A percentile compares a stretch with the other conserved stretches of the same genome.
Evolutionary conservation across 2,888 invertebrate species (phyloP).

Genomic region (Drepanosiphum platanoidis): DNA sequence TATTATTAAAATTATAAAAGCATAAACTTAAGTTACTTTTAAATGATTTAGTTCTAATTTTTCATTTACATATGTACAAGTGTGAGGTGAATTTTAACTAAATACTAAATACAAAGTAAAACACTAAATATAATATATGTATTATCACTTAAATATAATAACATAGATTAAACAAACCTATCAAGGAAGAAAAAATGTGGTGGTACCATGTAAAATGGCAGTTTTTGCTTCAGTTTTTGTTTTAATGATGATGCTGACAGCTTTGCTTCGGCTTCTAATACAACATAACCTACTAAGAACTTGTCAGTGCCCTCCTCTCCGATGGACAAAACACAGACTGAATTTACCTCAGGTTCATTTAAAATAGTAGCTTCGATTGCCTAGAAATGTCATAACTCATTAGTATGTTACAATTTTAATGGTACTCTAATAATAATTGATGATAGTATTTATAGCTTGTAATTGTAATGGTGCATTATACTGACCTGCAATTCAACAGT

Average conservation of each 20-base stretch:
- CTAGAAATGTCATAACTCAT: no score
- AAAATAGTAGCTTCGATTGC: conserved; percentile 65
- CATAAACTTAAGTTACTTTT: no score
- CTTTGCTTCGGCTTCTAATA: conserved; percentile 61
- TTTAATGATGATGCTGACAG: conserved; percentile 63
- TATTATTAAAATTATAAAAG: no score
- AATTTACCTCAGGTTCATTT: conserved; percentile 64
- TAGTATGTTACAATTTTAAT: no score
- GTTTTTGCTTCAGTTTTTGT: conserved; percentile 64
- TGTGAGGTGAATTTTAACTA: no score
- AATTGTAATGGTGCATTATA: not conserved
- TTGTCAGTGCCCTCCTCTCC: conserved; percentile 65
- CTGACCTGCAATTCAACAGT: conserved; percentile 65
- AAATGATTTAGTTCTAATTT: no score
- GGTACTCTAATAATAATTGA: no score
- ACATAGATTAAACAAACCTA: conserved; percentile 62
- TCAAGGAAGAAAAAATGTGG: conserved; percentile 65
- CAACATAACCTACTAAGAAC: conserved; percentile 65
- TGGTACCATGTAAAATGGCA: conserved; percentile 66
- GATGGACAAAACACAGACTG: conserved; percentile 64
- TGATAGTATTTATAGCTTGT: not conserved
- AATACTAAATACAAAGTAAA: no score
- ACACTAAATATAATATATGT: not conserved
- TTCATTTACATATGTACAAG: no score
- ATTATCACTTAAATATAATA: not conserved